Base-by-base conservation (phyloP, 2,888 invertebrate species). In the Lucinisca nassula region DNA sequence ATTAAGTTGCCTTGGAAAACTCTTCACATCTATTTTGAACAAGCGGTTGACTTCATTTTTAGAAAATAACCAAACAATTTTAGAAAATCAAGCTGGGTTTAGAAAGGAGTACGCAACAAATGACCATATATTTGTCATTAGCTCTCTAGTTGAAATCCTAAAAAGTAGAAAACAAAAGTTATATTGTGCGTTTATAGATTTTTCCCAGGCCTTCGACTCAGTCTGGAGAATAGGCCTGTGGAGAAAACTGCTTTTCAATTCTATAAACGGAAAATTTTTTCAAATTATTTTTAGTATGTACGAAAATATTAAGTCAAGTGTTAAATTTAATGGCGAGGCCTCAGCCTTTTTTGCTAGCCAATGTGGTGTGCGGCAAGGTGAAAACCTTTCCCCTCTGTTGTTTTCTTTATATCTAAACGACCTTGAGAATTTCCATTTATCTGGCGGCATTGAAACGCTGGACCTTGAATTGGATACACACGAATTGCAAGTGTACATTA, bases 11-110 rank as follows among this genome's bases (percentile, higher is more conserved):
- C 40, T 87, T 32, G 81, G 86, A 89, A 74, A 32, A 17, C 49
- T 86, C 24, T 84, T 89, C 70, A 82, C 84, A 14, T 73, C 84
- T 17, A 45, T 84, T 35, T 61, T 86, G 37, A 86, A 86, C 51
- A 72, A 84, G n/a, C 55, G 89, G 55, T 32, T 86, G 17, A 82
- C 74, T n/a, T n/a, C n/a, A n/a, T n/a, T n/a, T n/a, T n/a, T n/a
- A n/a, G n/a, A n/a, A n/a, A n/a, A n/a, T n/a, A n/a, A n/a, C n/a
- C n/a, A n/a, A n/a, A n/a, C n/a, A n/a, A n/a, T n/a, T n/a, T n/a
- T n/a, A n/a, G n/a, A 82, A 73, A 79, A 73, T 30, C 86, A 89
- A 76, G 82, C 82, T 27, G 86, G 86, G 21, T 89, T 77, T 27
- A 79, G 82, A 67, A 79, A 89, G 45, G 75, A 70, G 10, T 67